Evolutionary conservation across 1,140 invertebrate genomes (phyloP).

Genomic region (Amyelois transitella): DNA sequence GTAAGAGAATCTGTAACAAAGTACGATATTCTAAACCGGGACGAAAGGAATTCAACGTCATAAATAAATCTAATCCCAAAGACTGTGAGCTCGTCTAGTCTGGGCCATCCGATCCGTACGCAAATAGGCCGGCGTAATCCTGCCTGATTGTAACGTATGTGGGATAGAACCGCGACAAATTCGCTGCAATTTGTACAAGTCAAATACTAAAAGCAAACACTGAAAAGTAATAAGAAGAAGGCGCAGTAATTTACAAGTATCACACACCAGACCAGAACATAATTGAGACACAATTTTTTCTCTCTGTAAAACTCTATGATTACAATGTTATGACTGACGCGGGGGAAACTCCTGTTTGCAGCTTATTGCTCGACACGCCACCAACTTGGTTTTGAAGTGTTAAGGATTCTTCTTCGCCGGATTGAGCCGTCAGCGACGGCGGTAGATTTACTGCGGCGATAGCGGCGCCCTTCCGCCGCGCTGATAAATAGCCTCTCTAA

Average conservation of each 20-base stretch:
- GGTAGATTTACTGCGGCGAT: conserved; percentile 59
- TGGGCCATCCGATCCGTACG: conserved; percentile 13
- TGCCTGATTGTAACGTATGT: conserved; percentile 43
- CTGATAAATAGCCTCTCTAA: conserved; percentile 69
- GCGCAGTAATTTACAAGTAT: too few relatives aligned
- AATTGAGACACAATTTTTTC: too few relatives aligned
- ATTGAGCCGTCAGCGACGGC: conserved; percentile 58
- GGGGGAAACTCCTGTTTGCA: too few relatives aligned
- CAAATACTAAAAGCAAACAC: too few relatives aligned
- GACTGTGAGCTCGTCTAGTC: conserved; percentile 16
- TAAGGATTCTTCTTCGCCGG: conserved; percentile 30
- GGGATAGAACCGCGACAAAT: conserved; percentile 24
- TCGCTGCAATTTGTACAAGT: conserved; percentile 17
- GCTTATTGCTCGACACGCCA: too few relatives aligned
- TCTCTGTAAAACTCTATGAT: too few relatives aligned
- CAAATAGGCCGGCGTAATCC: conserved; percentile 40
- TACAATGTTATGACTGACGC: too few relatives aligned
- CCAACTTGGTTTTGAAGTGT: not conserved
- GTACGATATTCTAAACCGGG: not conserved
- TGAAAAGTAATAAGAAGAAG: too few relatives aligned
- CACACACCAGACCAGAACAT: too few relatives aligned
- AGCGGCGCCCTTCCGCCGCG: conserved; percentile 56
- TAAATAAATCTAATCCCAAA: conserved; percentile 46
- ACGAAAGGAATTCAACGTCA: conserved; percentile 9
- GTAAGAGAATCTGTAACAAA: conserved; percentile 5